Percentiles rank a stretch among this genome's conserved stretches.
phyloP scores from a whole-genome alignment of 2,888 invertebrate genomes.

The Hyposoter didymator region DNA sequence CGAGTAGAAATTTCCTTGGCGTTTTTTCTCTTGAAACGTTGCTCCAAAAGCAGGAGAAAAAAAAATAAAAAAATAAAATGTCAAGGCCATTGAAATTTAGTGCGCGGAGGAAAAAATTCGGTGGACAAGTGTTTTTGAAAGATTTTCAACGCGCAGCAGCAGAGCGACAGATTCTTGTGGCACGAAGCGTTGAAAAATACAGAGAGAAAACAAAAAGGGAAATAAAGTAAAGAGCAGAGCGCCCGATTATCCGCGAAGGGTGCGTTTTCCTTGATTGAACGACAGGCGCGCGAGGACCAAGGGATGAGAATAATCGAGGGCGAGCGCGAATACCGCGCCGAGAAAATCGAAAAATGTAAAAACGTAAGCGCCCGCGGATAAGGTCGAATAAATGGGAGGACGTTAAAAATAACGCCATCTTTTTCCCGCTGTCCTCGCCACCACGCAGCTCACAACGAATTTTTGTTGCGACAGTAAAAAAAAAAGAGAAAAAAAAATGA shows the following conservation, averaged over 20 bases:
- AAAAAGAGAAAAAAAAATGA: slow-evolving; percentile 17
- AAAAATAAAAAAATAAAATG: too few relatives aligned
- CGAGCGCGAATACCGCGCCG: not conserved
- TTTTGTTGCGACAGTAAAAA: slow-evolving; percentile 42
- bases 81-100: too few relatives aligned
- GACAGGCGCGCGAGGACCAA: slow-evolving; percentile 9
- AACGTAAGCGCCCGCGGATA: slow-evolving; percentile 66
- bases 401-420: slow-evolving; percentile 65
- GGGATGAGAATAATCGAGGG: not conserved
- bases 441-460: slow-evolving; percentile 8
- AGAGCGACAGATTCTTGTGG: too few relatives aligned
- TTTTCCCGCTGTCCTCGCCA: slow-evolving; percentile 36
- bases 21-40: too few relatives aligned
- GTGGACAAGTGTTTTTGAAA: too few relatives aligned
- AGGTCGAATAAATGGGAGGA: slow-evolving; percentile 34
- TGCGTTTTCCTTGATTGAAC: slow-evolving; percentile 36
- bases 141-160: too few relatives aligned
- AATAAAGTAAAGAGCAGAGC: not conserved
- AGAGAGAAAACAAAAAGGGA: not conserved
- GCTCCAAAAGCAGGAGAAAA: too few relatives aligned
- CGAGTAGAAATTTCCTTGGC: too few relatives aligned
- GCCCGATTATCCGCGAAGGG: not conserved
- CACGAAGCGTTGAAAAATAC: not conserved
- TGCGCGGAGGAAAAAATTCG: too few relatives aligned
- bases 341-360: slow-evolving; percentile 63